Percentiles rank a stretch among this genome's conserved stretches.
Conservation (phyloP, 2,797 vertebrate genomes). For the Scolopax rusticola region DNA sequence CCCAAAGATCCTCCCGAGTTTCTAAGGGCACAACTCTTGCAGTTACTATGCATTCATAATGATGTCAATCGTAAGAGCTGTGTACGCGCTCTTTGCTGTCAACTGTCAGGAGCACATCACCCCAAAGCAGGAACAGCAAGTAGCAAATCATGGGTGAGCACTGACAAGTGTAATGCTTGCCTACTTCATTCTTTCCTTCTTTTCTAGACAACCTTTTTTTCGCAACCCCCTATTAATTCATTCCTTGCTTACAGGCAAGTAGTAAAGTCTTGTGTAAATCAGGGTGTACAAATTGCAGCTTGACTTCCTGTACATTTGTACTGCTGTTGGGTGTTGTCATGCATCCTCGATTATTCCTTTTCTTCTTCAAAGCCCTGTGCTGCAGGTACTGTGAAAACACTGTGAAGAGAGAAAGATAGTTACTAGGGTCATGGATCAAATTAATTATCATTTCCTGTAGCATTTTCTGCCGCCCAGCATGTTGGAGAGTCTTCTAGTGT, state of each 20-base stretch:
- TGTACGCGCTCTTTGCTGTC: neutral
- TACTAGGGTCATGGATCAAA: constrained; percentile 32
- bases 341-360: neutral
- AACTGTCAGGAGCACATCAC: neutral
- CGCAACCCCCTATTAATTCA: neutral
- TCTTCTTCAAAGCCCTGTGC: neutral
- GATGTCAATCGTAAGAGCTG: neutral
- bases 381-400: constrained; percentile 43
- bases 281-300: constrained; percentile 35
- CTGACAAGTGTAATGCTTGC: neutral
- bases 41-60: neutral
- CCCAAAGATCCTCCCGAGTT: neutral
- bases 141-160: constrained; percentile 10
- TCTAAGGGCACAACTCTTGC: constrained; percentile 12
- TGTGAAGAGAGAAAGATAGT: constrained; percentile 50
- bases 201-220: neutral
- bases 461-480: neutral
- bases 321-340: neutral
- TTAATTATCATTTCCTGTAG: neutral
- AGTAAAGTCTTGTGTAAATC: constrained; percentile 32
- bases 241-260: constrained; percentile 53
- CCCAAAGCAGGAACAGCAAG: constrained; percentile 34
- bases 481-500: constrained; percentile 47
- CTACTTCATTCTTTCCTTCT: neutral
- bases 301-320: neutral